Evolutionary conservation across 2,797 vertebrate genomes (phyloP), one percentile per base, ranked within the genome.

Genomic region (Poecilia gillii): DNA sequence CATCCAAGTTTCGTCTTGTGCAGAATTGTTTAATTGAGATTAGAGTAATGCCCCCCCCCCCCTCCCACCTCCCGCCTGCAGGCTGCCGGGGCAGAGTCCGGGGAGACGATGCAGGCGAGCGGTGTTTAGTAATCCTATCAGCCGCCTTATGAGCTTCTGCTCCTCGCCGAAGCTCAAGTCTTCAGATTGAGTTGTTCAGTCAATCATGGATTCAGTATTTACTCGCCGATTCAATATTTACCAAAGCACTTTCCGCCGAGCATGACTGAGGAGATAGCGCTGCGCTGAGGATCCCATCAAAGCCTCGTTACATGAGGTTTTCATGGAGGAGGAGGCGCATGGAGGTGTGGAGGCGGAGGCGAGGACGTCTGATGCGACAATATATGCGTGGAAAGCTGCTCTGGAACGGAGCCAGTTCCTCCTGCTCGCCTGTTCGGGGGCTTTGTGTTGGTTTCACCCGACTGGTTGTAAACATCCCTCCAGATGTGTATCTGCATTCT

Each of bases 171-270:
- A 73, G 85, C 90, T 88, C 88, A 23, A 25, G 46, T 91, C 86
- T 82, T 84, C 80, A 84, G 89, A 93, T 90, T 91, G 87, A 92
- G 90, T 83, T 90, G 87, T 92, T 91, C 86, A 91, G 84, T 92
- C 91, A 92, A 92, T 94, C 94, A 91, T 72, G 80, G 85, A 86
- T 91, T 89, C 88, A 93, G 91, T 93, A 93, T 94, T 94, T 93
- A 90, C 90, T 86, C 76, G 80, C 87, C 57, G 68, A 85, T 91
- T 87, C 85, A 90, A 91, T 94, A 93, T 94, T 94, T 93, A 92
- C 89, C 76, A 18, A 84, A 85, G 76, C 68, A 71, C 87, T 89
- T 87, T 90, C 88, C 78, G 51, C 80, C 70, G 43, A 1, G 62
- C 33, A 45, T 80, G 83, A 85, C 84, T 55, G 83, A 80, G 82